Percentiles rank a stretch among this genome's conserved stretches.
These are phyloP conservation scores for Darevskia mixta DNA, from an alignment of 2,797 vertebrate species.

Conservation along the genomic window DNA sequence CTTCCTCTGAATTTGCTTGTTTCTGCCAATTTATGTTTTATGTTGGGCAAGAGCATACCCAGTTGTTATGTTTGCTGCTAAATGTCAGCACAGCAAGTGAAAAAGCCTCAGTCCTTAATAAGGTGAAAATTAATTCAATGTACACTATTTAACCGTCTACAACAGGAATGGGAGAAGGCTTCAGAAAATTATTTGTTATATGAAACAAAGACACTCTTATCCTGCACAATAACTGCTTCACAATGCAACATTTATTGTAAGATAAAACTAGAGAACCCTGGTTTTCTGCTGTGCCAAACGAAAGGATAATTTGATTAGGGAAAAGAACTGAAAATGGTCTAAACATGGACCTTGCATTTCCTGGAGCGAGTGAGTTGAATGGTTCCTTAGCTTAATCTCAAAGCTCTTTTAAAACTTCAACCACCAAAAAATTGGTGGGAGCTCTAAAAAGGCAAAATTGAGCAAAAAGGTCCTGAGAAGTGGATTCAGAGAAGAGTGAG, in stretches of 20 bases:
- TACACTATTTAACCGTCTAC: slow-evolving; percentile 2
- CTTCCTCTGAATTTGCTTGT: not conserved
- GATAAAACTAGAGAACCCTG: slow-evolving; percentile 40
- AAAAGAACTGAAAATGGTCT: slow-evolving; percentile 30
- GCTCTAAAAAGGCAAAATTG: slow-evolving; percentile 54
- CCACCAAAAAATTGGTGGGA: slow-evolving; percentile 34
- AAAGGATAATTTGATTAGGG: slow-evolving; percentile 46
- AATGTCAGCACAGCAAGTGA: slow-evolving; percentile 33
- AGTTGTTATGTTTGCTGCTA: slow-evolving; percentile 2
- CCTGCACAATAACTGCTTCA: slow-evolving; percentile 22
- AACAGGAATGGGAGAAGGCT: slow-evolving; percentile 11
- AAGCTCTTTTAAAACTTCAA: slow-evolving; percentile 38
- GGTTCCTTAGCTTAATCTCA: slow-evolving; percentile 62
- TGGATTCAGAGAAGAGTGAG: slow-evolving; percentile 1
- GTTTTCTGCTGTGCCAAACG: slow-evolving; percentile 42
- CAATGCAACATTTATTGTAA: slow-evolving; percentile 53
- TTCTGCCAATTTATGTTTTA: slow-evolving; percentile 45
- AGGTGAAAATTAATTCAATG: not conserved
- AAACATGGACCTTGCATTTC: slow-evolving; percentile 44
- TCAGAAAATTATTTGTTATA: slow-evolving; percentile 38
- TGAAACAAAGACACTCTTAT: slow-evolving; percentile 8
- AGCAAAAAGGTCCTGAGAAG: slow-evolving; percentile 24
- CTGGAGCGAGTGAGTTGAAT: slow-evolving; percentile 44
- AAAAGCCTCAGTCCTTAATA: not conserved
- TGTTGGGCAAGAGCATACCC: slow-evolving; percentile 17